A percentile compares a stretch with the other conserved stretches of the same genome.
These are phyloP conservation scores for Anguilla anguilla DNA, from an alignment of 2,797 vertebrate species.

Conservation along the genomic window DNA sequence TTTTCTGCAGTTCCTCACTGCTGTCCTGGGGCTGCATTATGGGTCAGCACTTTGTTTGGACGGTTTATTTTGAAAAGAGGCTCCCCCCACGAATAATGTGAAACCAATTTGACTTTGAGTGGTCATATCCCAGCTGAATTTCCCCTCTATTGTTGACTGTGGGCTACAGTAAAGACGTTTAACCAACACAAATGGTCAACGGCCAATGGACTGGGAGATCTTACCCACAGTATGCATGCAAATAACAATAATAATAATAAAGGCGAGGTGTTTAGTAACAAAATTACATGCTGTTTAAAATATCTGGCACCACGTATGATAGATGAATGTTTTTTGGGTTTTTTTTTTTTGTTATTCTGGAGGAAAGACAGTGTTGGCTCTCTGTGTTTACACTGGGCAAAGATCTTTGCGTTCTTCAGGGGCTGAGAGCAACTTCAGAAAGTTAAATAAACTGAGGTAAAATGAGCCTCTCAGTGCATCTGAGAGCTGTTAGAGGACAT, in stretches of 20 bases:
- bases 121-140: conserved; percentile 10
- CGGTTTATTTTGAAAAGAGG: conserved; percentile 16
- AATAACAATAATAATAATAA: background rate
- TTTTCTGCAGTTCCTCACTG: background rate
- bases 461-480: background rate
- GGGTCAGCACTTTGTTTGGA: background rate
- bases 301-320: background rate
- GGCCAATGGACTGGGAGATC: background rate
- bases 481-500: background rate
- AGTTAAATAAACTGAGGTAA: background rate
- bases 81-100: background rate
- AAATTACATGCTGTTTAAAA: background rate
- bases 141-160: background rate
- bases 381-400: background rate
- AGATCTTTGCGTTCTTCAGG: background rate
- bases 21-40: background rate
- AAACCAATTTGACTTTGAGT: background rate
- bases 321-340: background rate
- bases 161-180: background rate
- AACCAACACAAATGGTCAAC: background rate
- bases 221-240: background rate
- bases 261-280: background rate
- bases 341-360: background rate
- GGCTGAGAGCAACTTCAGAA: background rate
- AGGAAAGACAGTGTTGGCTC: background rate